Evolutionary conservation across 2,113 vertebrate genomes (phyloP), one percentile per base, ranked within the genome.

Genomic region (Phyllostomus discolor): DNA sequence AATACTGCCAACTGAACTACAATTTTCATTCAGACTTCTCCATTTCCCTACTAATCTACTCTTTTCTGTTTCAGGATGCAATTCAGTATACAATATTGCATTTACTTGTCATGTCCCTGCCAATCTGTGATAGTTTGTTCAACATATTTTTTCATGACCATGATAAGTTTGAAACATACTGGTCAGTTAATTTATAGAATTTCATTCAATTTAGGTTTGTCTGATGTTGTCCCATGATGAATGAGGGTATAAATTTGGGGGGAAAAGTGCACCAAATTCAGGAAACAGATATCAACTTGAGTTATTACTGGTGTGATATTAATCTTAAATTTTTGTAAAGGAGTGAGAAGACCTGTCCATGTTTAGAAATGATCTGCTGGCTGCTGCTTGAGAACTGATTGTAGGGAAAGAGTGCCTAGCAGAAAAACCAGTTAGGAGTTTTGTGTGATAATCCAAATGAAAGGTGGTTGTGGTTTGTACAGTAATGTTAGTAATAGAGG

Each of bases 11-110:
- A 20, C 31, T 81, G 48, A 78, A 10, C 0, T 57, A 59, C 1
- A 50, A 16, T 43, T 1, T 43, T 94, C 24, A 26, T 78, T 92
- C 26, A 24, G 1, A 75, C 1, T 41, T 57, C n/a, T 15, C 43
- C 0, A 19, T 48, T 82, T 33, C 19, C 7, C 2, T 10, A 26
- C 5, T 19, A 64, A 22, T 50, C 3, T 14, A 1, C 1, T 17
- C 28, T 91, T 48, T 52, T 52, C 4, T 57, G 7, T 46, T 90
- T 75, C n/a, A 38, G 5, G 22, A 12, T 48, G 2, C 4, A 78
- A 28, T 38, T 7, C 20, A 46, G 38, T 46, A 33, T 33, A 16
- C 2, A 17, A 43, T 20, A 0, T 11, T 78, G 0, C 11, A 79
- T 43, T 72, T 46, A 43, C 35, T 73, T 16, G 5, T 22, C 17